Evolutionary conservation across 2,888 invertebrate species (phyloP), one percentile per base, ranked within the genome.

Genomic region (Drosophila kanekoi): DNA sequence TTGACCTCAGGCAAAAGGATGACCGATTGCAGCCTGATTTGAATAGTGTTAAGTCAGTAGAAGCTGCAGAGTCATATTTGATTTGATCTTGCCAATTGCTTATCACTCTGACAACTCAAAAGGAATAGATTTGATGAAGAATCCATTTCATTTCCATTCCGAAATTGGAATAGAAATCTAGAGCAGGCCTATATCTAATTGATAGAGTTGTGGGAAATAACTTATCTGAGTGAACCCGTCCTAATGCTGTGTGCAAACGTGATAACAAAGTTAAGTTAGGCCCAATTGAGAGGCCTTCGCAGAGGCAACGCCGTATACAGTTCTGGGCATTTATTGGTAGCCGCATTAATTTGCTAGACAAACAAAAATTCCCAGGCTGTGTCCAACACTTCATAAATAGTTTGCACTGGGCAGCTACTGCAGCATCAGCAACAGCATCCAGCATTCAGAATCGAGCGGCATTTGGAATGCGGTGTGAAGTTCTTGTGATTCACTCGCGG

Each of bases 401-500:
- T 79, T 86, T 81, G 86, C 82, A 85, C 79, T 67, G 43, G 44
- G 33, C 70, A 62, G 79, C 85, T 79, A 82, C 83, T 88, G 77
- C 86, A 65, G 62, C 71, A 51, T 51, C 86, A 65, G 62, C 71
- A 51, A 48, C 43, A 52, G 18, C 41, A 11, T 13, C 28, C 47
- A 43, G 47, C 57, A 40, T 16, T 28, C 43, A 28, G 41, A 53
- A 48, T 38, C 52, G 57, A 43, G 33, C 61, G 59, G 28, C 37
- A 64, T 47, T 57, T 35, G 60, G 61, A 59, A 53, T 65, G 47
- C 41, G 66, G 79, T 82, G 86, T 85, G 80, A 86, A 87, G 86
- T 82, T 83, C 88, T 82, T 75, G 77, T 86, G 83, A 83, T 82
- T 83, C 83, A 83, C 57, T 75, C 71, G 76, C 89, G 85, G 89